These are phyloP conservation scores for Camptogramma bilineatum DNA, from an alignment of 2,888 invertebrate species.

Conservation along the genomic window DNA sequence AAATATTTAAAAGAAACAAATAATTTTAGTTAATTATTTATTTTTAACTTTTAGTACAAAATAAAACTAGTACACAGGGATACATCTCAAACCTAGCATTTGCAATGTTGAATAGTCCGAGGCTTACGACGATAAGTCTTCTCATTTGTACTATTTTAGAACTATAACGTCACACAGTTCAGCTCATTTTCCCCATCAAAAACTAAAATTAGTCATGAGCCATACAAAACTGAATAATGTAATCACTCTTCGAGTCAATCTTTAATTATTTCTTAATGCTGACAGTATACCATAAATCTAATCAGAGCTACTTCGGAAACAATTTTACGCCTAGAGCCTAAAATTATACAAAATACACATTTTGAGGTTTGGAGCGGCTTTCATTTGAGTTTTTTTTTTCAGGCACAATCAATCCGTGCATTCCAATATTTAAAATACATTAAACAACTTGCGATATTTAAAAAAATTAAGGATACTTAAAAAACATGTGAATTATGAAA, in stretches of 20 bases:
- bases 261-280: conserved; percentile 61
- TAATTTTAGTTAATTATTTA: conserved; percentile 80
- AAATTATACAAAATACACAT: conserved; percentile 75
- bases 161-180: conserved; percentile 84
- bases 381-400: conserved; percentile 71
- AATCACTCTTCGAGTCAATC: conserved; percentile 80
- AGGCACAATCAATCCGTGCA: conserved; percentile 84
- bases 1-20: conserved; percentile 32
- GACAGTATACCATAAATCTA: conserved; percentile 71
- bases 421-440: conserved; percentile 79
- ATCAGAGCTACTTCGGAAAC: conserved; percentile 69
- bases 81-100: conserved; percentile 86
- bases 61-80: conserved; percentile 87
- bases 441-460: conserved; percentile 52
- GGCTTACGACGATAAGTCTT: conserved; percentile 86
- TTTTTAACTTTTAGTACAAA: conserved; percentile 86
- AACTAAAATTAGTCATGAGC: conserved; percentile 72
- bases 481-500: background rate
- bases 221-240: conserved; percentile 80
- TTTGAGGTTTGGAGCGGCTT: conserved; percentile 85
- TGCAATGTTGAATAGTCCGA: conserved; percentile 85
- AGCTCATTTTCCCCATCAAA: conserved; percentile 80
- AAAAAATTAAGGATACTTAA: background rate
- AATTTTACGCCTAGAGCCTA: conserved; percentile 68
- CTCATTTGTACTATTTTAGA: conserved; percentile 87